Evolutionary conservation across 1,140 invertebrate species (phyloP).

Genomic region (Macrosteles quadrilineatus): DNA sequence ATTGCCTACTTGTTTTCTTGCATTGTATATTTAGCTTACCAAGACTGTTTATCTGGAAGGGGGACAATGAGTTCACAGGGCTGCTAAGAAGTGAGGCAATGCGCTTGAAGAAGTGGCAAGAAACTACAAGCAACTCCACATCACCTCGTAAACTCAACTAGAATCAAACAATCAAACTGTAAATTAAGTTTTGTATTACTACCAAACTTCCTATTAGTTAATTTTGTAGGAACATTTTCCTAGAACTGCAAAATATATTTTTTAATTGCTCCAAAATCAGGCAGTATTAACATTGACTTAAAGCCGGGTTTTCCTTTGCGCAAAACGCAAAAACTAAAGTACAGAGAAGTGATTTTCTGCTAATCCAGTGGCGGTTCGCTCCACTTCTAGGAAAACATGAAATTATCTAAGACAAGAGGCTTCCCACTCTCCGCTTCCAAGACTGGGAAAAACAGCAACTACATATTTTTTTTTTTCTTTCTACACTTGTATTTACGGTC

Average conservation of each 20-base stretch:
- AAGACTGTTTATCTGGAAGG: constrained; percentile 19
- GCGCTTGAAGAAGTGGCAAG: constrained; percentile 33
- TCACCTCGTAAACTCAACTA: constrained; percentile 24
- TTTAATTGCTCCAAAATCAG: background rate
- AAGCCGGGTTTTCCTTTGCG: background rate
- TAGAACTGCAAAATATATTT: background rate
- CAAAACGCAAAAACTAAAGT: background rate
- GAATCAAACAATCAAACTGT: background rate
- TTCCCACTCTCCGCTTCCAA: no score
- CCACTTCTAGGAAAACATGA: no score
- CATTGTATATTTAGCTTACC: background rate
- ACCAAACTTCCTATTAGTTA: background rate
- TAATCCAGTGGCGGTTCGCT: no score
- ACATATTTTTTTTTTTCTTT: no score
- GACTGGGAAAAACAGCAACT: no score
- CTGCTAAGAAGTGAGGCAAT: constrained; percentile 2
- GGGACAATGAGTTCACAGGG: background rate
- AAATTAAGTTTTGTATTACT: background rate
- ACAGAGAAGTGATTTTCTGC: no score
- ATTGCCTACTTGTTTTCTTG: background rate
- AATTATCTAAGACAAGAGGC: no score
- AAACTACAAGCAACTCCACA: constrained; percentile 21
- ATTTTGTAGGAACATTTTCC: background rate
- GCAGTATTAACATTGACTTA: background rate
- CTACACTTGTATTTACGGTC: no score